Percentiles rank a stretch among this genome's conserved stretches.
Conservation (phyloP, 1,140 invertebrate genomes). For the Drosophila willistoni region DNA sequence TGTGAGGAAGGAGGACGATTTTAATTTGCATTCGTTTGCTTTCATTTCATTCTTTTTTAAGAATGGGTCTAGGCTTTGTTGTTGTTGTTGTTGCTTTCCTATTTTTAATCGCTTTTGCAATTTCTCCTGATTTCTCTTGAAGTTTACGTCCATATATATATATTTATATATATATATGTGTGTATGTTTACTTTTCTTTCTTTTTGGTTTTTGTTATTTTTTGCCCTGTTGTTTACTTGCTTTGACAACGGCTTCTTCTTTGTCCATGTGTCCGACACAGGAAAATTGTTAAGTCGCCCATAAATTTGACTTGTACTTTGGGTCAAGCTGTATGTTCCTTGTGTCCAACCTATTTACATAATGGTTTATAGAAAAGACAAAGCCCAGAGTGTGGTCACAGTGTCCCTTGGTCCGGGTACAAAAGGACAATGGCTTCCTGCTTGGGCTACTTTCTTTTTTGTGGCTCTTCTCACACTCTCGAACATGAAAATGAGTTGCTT, state of each 20-base stretch:
- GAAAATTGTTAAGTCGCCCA: slow-evolving; percentile 81
- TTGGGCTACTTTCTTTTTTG: slow-evolving; percentile 36
- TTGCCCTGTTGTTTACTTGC: slow-evolving; percentile 20
- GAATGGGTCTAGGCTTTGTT: slow-evolving; percentile 37
- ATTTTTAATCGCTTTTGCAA: slow-evolving; percentile 78
- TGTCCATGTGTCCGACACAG: slow-evolving; percentile 7
- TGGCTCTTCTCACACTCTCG: slow-evolving; percentile 33
- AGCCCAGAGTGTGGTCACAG: slow-evolving; percentile 39
- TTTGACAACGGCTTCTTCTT: slow-evolving; percentile 29
- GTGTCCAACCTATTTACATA: slow-evolving; percentile 72
- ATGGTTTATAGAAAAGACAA: slow-evolving; percentile 80
- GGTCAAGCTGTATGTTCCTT: slow-evolving; percentile 39
- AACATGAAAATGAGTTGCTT: slow-evolving; percentile 52
- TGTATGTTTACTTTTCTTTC: not conserved
- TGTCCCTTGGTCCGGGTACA: slow-evolving; percentile 11
- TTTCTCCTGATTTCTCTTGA: slow-evolving; percentile 68
- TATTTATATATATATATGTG: too few species aligned
- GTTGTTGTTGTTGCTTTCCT: slow-evolving; percentile 57
- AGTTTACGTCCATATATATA: slow-evolving; percentile 31
- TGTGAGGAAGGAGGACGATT: slow-evolving; percentile 49
- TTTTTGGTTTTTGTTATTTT: not conserved
- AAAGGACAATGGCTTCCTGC: slow-evolving; percentile 45
- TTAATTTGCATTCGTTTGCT: slow-evolving; percentile 83
- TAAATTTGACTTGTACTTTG: slow-evolving; percentile 78
- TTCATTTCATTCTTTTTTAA: slow-evolving; percentile 51